phyloP scores from a whole-genome alignment of 2,113 vertebrate species.

The Zapornia atra region DNA sequence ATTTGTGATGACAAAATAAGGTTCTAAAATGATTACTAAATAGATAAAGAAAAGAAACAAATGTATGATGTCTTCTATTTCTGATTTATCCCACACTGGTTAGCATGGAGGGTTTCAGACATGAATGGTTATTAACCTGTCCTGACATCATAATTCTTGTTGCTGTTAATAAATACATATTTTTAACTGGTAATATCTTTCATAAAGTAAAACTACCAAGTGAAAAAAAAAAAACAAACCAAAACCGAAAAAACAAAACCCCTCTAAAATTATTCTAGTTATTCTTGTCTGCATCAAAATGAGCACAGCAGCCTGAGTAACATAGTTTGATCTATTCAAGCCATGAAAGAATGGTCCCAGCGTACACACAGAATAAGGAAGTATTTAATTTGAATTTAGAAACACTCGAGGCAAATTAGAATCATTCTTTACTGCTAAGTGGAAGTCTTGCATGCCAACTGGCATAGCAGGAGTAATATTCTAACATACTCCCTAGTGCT shows the following conservation, averaged over 20 bases:
- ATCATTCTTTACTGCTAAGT: constrained; percentile 17
- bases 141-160: background rate
- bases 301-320: background rate
- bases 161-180: background rate
- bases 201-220: background rate
- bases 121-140: background rate
- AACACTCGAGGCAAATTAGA: constrained; percentile 39
- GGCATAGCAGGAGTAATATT: constrained; percentile 10
- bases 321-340: constrained; percentile 2
- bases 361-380: constrained; percentile 1
- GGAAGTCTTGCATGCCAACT: constrained; percentile 3
- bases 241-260: background rate
- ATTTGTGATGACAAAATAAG: background rate
- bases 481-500: background rate
- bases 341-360: background rate
- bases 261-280: background rate
- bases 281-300: background rate
- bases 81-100: background rate
- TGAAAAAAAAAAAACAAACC: no score
- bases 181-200: background rate
- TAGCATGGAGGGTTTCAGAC: background rate
- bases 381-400: constrained; percentile 55
- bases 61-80: background rate
- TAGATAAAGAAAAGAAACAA: background rate
- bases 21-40: background rate